These are phyloP conservation scores for Polyommatus icarus DNA, from an alignment of 2,888 invertebrate genomes.

Conservation along the genomic window DNA sequence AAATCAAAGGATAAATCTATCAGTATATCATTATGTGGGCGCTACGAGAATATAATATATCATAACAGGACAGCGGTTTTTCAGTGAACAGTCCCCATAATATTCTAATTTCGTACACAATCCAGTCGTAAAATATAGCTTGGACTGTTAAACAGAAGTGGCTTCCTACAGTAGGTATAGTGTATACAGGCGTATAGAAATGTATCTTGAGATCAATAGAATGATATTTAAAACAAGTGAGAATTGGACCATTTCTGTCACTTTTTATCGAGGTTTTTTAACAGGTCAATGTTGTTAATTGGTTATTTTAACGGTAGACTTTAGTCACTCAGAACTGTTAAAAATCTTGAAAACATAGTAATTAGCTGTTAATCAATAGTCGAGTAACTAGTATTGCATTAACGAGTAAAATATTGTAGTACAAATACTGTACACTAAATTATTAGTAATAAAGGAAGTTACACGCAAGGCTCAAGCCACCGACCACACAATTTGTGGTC, in stretches of 20 bases:
- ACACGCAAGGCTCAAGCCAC: no score
- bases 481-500: no score
- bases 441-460: no score
- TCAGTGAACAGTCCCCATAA: conserved; percentile 45
- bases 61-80: conserved; percentile 43
- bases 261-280: background rate
- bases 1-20: conserved; percentile 15
- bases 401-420: no score
- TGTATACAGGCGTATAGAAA: background rate
- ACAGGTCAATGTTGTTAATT: background rate
- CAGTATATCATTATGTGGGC: conserved; percentile 14
- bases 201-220: background rate
- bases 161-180: conserved; percentile 53
- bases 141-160: conserved; percentile 80
- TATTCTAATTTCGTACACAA: conserved; percentile 77
- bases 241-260: background rate
- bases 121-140: conserved; percentile 79
- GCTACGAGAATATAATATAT: conserved; percentile 34
- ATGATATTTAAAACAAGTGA: background rate
- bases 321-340: no score
- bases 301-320: background rate
- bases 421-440: no score
- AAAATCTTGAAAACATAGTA: no score
- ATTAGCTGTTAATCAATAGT: no score
- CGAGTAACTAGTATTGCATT: no score